Evolutionary conservation across 2,797 vertebrate species (phyloP), one percentile per base, ranked within the genome.

Genomic region (Selene dorsalis): DNA sequence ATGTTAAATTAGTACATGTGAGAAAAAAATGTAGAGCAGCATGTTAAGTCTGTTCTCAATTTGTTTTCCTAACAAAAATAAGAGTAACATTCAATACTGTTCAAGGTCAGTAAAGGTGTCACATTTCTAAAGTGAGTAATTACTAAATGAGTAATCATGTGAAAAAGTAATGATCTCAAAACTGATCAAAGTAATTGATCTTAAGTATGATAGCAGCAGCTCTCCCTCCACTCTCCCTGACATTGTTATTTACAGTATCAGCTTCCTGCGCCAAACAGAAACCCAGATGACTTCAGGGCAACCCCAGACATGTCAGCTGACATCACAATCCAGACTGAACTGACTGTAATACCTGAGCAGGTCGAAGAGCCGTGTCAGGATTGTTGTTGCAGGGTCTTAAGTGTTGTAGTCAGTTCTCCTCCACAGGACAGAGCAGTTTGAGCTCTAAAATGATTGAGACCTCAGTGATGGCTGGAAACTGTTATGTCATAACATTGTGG

Each of bases 171-270:
- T 35, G 32, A 35, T 35, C 32, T 9, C 32, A 35, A 8, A 8
- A 9, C 7, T 35, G 32, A 35, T 35, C 32, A 35, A 35, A 35
- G 32, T 35, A 35, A 35, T 35, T 8, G 32, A 35, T 35, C 8
- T 35, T 8, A 35, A 35, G 32, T 35, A 35, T 35, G 7, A 35
- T 35, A 35, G 32, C 93, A 68, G 18, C 68, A 3, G 10, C 11
- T 30, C 0, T 58, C 32, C 38, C 16, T 61, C 4, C 6, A 18
- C 26, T 41, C n/a, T n/a, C n/a, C 22, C 17, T 32, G 52, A 41
- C 3, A 11, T 6, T 24, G 9, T 56, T 1, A 10, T 47, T 53
- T n/a, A n/a, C n/a, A n/a, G n/a, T 6, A 12, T 57, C 1, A 35
- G 11, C 3, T 22, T 22, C n/a, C 4, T 32, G 6, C 28, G 35